A percentile compares a stretch with the other conserved stretches of the same genome.
phyloP scores from a whole-genome alignment of 1,140 invertebrate species.

The Colletes latitarsis region DNA sequence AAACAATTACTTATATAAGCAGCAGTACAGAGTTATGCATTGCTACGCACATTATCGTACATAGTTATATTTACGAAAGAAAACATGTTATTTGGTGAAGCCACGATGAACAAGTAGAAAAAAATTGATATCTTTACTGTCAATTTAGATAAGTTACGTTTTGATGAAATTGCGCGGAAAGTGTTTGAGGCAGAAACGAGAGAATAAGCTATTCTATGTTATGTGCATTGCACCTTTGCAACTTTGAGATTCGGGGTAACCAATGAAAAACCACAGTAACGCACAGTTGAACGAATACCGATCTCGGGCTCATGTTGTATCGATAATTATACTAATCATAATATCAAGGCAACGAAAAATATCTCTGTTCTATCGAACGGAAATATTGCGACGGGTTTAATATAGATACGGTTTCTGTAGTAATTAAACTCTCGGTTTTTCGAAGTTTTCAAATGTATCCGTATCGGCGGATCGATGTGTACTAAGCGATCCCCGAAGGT shows the following conservation, averaged over 20 bases:
- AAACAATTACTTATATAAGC: too few relatives aligned
- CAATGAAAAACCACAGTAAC: slow-evolving; percentile 60
- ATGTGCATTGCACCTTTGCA: too few relatives aligned
- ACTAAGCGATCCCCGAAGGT: slow-evolving; percentile 18
- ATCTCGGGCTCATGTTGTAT: too few relatives aligned
- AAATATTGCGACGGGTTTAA: background rate
- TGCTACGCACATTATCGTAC: too few relatives aligned
- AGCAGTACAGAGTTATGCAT: too few relatives aligned
- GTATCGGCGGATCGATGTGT: slow-evolving; percentile 14
- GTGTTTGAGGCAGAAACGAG: slow-evolving; percentile 56
- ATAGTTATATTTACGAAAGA: too few relatives aligned
- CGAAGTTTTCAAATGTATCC: background rate
- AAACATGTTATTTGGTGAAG: too few relatives aligned
- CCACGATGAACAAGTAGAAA: too few relatives aligned
- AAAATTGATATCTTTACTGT: too few relatives aligned
- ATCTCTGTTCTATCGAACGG: background rate
- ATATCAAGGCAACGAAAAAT: too few relatives aligned
- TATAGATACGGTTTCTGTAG: background rate
- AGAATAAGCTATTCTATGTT: slow-evolving; percentile 57
- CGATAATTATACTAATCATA: too few relatives aligned
- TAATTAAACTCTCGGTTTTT: slow-evolving; percentile 22
- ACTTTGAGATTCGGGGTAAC: slow-evolving; percentile 53
- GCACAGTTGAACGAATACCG: slow-evolving; percentile 51
- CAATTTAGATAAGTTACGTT: too few relatives aligned
- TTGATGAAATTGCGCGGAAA: slow-evolving; percentile 57